These are phyloP conservation scores for Pituophis catenifer DNA, from an alignment of 2,113 vertebrate species.

Conservation along the genomic window DNA sequence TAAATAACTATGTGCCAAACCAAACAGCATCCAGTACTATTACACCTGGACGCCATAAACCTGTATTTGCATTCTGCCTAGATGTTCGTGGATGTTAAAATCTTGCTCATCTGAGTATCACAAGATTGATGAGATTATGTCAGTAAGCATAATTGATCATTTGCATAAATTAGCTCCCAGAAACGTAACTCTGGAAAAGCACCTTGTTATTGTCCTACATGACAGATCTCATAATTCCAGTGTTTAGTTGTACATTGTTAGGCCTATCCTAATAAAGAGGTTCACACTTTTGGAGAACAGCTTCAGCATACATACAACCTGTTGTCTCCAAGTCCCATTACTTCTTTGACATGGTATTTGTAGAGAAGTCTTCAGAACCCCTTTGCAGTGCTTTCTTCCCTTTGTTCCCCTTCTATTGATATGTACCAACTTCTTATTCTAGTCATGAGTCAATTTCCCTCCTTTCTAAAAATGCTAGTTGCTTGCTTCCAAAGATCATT, in stretches of 20 bases:
- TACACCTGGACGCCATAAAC: not conserved
- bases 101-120: not conserved
- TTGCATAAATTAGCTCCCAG: not conserved
- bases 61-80: not conserved
- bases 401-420: not conserved
- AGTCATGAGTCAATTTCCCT: not conserved
- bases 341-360: not conserved
- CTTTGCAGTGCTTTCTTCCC: not conserved
- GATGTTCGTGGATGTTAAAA: not conserved
- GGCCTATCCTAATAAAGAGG: not conserved
- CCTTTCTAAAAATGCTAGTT: not conserved
- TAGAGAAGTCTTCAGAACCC: not conserved
- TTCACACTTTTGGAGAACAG: not conserved
- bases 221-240: not conserved
- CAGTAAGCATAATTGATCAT: not conserved
- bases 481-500: not conserved
- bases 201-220: not conserved
- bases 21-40: not conserved
- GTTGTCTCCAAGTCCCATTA: not conserved
- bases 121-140: not conserved
- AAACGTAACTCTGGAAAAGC: not conserved
- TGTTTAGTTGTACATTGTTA: not conserved
- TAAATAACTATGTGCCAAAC: not conserved
- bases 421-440: not conserved
- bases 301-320: not conserved